A percentile compares a stretch with the other conserved stretches of the same genome.
These are phyloP conservation scores for Gastrophysa polygoni DNA, from an alignment of 2,888 invertebrate species.

Conservation along the genomic window DNA sequence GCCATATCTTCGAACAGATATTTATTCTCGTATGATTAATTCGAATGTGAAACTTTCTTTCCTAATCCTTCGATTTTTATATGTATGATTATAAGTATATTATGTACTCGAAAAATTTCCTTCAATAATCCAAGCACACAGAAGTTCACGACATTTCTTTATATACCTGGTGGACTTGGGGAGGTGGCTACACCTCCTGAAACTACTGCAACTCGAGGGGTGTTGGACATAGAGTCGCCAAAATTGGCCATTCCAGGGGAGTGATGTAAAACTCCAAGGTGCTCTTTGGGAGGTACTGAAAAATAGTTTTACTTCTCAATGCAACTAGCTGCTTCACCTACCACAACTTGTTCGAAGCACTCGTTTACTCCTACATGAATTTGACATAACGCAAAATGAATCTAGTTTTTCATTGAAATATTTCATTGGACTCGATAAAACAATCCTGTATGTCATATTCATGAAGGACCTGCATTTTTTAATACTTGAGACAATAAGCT, in stretches of 20 bases:
- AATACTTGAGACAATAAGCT: neutral
- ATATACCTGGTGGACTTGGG: constrained; percentile 67
- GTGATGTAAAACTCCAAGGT: constrained; percentile 33
- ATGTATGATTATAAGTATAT: too few species aligned
- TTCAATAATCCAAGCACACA: too few species aligned
- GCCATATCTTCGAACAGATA: too few species aligned
- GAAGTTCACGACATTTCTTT: too few species aligned
- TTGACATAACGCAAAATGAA: neutral
- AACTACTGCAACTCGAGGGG: constrained; percentile 55
- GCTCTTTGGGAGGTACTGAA: constrained; percentile 36
- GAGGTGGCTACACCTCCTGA: constrained; percentile 59
- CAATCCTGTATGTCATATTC: neutral
- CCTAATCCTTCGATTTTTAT: too few species aligned
- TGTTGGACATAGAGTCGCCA: constrained; percentile 41
- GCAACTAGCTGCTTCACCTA: neutral
- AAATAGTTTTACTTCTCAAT: neutral
- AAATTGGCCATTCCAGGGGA: constrained; percentile 39
- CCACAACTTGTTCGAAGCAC: neutral
- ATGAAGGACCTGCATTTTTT: neutral
- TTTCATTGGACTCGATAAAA: too few species aligned
- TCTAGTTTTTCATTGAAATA: neutral
- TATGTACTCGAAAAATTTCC: too few species aligned
- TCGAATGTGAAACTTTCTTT: too few species aligned
- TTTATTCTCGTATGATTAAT: too few species aligned
- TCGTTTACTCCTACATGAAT: neutral